phyloP scores from a whole-genome alignment of 2,888 invertebrate species.

The Spatulosminthurus flaviceps region DNA sequence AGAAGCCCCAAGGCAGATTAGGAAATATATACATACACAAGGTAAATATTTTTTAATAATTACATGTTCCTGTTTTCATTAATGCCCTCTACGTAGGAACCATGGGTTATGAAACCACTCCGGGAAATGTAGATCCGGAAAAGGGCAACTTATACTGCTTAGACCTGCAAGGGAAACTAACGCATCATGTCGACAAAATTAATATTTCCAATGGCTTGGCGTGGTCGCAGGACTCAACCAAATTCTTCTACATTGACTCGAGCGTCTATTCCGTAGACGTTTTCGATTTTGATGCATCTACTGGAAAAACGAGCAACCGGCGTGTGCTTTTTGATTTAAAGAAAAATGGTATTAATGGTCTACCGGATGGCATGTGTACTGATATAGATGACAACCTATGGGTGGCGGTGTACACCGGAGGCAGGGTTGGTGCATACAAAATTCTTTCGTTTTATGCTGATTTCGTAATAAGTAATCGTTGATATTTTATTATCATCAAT shows the following conservation, averaged over 20 bases:
- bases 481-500: background rate
- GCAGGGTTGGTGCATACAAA: conserved; percentile 68
- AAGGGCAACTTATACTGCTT: conserved; percentile 59
- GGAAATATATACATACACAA: no score
- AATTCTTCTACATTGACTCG: conserved; percentile 61
- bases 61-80: no score
- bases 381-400: conserved; percentile 81
- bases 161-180: conserved; percentile 52
- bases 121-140: conserved; percentile 54
- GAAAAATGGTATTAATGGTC: conserved; percentile 71
- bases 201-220: conserved; percentile 62
- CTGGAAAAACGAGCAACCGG: conserved; percentile 68
- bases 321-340: conserved; percentile 72
- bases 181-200: conserved; percentile 56
- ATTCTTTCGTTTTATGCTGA: no score
- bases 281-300: conserved; percentile 57
- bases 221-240: conserved; percentile 57
- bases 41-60: background rate
- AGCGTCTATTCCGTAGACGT: conserved; percentile 57
- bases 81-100: no score
- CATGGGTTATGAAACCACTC: conserved; percentile 50
- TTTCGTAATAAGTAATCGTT: background rate
- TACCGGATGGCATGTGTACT: conserved; percentile 82
- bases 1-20: no score
- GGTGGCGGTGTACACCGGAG: conserved; percentile 78